Conservation (phyloP, 2,888 invertebrate genomes). For the Erannis defoliaria region DNA sequence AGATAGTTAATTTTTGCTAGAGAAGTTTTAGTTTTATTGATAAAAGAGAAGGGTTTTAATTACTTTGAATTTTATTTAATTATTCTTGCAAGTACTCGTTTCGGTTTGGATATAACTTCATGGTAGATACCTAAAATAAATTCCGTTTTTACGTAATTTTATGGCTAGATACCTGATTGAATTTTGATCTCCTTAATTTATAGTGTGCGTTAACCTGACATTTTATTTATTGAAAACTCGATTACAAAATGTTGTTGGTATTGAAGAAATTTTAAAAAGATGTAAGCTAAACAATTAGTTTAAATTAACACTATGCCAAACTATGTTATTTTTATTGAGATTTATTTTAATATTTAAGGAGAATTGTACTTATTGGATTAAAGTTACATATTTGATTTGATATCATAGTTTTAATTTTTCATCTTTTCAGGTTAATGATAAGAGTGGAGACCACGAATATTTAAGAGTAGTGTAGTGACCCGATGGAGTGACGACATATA, state of each 20-base stretch:
- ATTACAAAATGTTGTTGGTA: slow-evolving; percentile 60
- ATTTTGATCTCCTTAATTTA: slow-evolving; percentile 83
- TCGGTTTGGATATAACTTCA: too few species aligned
- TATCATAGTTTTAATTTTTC: slow-evolving; percentile 10
- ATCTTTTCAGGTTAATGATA: not conserved
- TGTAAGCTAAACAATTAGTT: slow-evolving; percentile 48
- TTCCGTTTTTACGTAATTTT: slow-evolving; percentile 29
- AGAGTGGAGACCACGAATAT: too few species aligned
- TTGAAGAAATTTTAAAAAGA: slow-evolving; percentile 58
- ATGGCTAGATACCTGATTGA: slow-evolving; percentile 83
- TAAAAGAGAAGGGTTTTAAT: too few species aligned
- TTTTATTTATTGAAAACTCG: slow-evolving; percentile 66
- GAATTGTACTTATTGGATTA: slow-evolving; percentile 61
- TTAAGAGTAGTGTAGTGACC: too few species aligned
- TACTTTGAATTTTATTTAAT: too few species aligned
- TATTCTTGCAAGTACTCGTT: too few species aligned
- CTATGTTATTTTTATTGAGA: slow-evolving; percentile 76
- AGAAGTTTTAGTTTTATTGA: too few species aligned
- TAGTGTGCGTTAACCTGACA: slow-evolving; percentile 62
- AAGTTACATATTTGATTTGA: slow-evolving; percentile 43
- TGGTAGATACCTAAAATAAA: not conserved
- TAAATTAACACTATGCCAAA: slow-evolving; percentile 69
- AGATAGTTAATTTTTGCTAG: too few species aligned
- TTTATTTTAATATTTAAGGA: slow-evolving; percentile 67
- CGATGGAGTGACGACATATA: too few species aligned